phyloP scores from a whole-genome alignment of 2,113 vertebrate genomes.

The Perca fluviatilis region DNA sequence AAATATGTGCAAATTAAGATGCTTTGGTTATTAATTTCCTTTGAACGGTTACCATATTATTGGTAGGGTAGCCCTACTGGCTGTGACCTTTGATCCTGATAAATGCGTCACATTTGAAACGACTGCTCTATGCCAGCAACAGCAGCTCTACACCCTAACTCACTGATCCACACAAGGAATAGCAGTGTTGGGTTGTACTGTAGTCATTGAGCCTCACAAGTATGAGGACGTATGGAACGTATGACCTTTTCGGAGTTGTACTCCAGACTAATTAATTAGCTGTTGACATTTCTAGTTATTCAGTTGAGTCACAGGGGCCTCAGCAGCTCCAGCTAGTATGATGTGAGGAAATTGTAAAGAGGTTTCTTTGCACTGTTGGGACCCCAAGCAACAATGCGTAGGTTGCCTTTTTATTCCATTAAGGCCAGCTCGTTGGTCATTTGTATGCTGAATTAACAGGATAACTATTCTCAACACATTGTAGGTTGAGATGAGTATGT shows the following conservation, averaged over 20 bases:
- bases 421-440: constrained; percentile 24
- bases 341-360: constrained; percentile 65
- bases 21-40: background rate
- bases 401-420: constrained; percentile 48
- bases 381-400: constrained; percentile 36
- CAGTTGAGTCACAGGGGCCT: constrained; percentile 43
- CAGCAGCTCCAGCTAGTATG: constrained; percentile 46
- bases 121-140: background rate
- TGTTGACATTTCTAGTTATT: constrained; percentile 75
- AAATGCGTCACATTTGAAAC: background rate
- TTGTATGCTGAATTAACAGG: constrained; percentile 47
- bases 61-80: background rate
- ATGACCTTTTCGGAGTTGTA: constrained; percentile 67
- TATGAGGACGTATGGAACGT: too few species aligned
- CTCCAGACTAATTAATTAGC: constrained; percentile 67
- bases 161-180: constrained; percentile 21
- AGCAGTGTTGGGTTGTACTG: background rate
- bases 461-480: constrained; percentile 7
- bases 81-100: background rate
- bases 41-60: background rate
- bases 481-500: constrained; percentile 16
- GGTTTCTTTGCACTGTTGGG: constrained; percentile 24
- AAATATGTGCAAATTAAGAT: background rate
- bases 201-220: constrained; percentile 33
- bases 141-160: background rate